Base-by-base conservation (phyloP, 2,113 vertebrate species). In the Heterocephalus glaber region DNA sequence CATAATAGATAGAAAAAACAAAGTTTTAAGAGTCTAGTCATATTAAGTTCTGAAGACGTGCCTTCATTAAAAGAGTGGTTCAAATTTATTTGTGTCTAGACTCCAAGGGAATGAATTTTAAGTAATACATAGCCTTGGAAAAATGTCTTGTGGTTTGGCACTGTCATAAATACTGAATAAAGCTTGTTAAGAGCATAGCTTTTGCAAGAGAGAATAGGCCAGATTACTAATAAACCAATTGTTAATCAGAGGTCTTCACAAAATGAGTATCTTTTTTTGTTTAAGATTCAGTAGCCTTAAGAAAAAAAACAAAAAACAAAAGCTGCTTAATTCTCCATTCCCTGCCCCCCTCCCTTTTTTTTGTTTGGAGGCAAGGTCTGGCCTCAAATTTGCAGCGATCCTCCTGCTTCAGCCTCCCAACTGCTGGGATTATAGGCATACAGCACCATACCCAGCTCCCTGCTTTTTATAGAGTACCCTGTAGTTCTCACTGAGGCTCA, bases 401-500 rank as follows among this genome's bases (percentile, higher is more conserved):
- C 41, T 76, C 24, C 72, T 76, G 12, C 72, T 38, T 74, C 41
- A 74, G 24, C 41, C 70, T 74, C 70, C 70, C 13, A 3, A 44
- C 70, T 44, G 41, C 11, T 74, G 38, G 70, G 4, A 44, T 74
- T 74, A 28, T 7, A 14, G 12, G 24, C 22, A 44, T 44, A 10
- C 6, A 5, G 38, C 70, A 74, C 38, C 11, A 30, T 3, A 7
- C 41, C 5, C 44, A 44, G 72, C 13, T 44, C 41, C 41, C 72
- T 47, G 72, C 11, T 76, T 74, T 97, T 94, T 85, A 65, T 33
- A 80, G 0, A 5, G 20, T 65, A 20, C 19, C 80, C 17, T 54
- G 97, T 66, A 54, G 11, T n/a, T 93, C 80, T 92, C 54, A 87
- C 49, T 47, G 2, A 93, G 24, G 61, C 72, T 97, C 49, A 68